Conservation (phyloP, 2,113 vertebrate genomes). For the Epinephelus moara region DNA sequence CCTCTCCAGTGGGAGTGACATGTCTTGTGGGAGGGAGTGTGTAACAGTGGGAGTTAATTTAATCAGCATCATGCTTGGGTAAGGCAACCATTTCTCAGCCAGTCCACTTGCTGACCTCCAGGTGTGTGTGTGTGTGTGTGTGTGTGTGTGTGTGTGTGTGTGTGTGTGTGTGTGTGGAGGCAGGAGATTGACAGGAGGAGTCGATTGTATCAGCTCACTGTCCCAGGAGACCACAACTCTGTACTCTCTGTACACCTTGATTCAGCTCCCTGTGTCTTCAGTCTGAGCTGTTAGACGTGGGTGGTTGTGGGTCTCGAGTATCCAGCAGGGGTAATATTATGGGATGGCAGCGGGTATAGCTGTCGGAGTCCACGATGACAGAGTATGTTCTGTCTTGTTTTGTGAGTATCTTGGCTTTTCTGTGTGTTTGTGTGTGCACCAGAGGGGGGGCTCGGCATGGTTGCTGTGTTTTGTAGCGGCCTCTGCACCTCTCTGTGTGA, state of each 20-base stretch:
- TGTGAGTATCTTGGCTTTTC: not conserved
- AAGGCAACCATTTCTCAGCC: conserved; percentile 51
- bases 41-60: conserved; percentile 51
- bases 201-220: conserved; percentile 45
- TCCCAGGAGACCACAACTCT: conserved; percentile 41
- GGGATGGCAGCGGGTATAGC: conserved; percentile 26
- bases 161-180: not conserved
- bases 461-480: not conserved
- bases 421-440: not conserved
- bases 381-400: conserved; percentile 11
- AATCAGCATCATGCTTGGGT: conserved; percentile 59
- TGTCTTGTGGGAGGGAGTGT: conserved; percentile 48
- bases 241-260: conserved; percentile 1
- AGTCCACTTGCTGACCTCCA: conserved; percentile 49
- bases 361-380: not conserved
- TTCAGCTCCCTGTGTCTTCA: conserved; percentile 9
- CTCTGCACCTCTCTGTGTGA: conserved; percentile 36
- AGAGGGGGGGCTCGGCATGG: conserved; percentile 9
- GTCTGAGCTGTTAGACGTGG: not conserved
- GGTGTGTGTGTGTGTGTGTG: conserved; percentile 1
- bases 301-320: conserved; percentile 9
- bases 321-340: conserved; percentile 35
- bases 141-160: conserved; percentile 14
- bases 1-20: conserved; percentile 51
- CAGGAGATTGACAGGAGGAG: conserved; percentile 43